These are phyloP conservation scores for Artibeus jamaicensis DNA, from an alignment of 2,797 vertebrate genomes.

Conservation along the genomic window DNA sequence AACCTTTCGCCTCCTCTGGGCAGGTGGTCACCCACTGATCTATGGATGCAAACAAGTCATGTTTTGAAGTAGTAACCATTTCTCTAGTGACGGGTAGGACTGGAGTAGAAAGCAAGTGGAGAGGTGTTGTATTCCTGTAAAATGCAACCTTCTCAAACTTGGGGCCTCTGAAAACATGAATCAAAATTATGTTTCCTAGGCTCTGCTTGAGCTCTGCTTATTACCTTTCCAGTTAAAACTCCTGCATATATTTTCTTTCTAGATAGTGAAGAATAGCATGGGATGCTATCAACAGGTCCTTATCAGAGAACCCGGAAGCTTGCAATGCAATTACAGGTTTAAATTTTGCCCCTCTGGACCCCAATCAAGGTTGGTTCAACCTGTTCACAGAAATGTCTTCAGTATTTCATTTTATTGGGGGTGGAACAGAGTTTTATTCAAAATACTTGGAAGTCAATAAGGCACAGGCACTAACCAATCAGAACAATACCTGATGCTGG, in stretches of 20 bases:
- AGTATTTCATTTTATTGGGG: background rate
- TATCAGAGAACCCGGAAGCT: background rate
- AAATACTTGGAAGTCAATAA: background rate
- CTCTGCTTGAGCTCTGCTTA: background rate
- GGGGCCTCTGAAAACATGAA: background rate
- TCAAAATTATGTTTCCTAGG: background rate
- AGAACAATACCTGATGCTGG: background rate
- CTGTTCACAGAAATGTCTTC: background rate
- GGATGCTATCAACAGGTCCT: background rate
- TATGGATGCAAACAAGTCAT: background rate
- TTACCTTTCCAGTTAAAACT: background rate
- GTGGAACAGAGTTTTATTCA: background rate
- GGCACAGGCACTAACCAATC: background rate
- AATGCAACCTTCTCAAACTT: background rate
- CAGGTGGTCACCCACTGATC: slow-evolving; percentile 11
- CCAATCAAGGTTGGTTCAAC: background rate
- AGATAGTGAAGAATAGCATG: background rate
- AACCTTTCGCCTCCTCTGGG: slow-evolving; percentile 22
- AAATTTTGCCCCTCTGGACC: background rate
- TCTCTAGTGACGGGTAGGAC: background rate
- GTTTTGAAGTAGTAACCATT: background rate
- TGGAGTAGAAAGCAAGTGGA: background rate
- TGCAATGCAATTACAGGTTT: background rate
- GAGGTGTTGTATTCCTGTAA: background rate
- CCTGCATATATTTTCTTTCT: background rate